Evolutionary conservation across 2,113 vertebrate species (phyloP).

Genomic region (Suncus etruscus): DNA sequence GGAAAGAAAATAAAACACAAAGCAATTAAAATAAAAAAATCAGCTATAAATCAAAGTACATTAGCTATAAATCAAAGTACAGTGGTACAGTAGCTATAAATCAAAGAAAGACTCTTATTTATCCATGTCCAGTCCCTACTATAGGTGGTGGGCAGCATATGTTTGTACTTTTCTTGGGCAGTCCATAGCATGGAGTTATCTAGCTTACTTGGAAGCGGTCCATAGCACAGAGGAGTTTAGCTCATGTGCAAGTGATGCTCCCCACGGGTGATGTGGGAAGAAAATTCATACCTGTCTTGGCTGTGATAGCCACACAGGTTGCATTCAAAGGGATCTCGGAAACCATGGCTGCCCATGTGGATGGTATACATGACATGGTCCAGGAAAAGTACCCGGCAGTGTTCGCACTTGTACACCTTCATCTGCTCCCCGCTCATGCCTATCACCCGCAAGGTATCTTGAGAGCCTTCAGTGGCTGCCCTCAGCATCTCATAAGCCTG

Average conservation of each 20-base stretch:
- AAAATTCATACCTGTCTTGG: conserved; percentile 99
- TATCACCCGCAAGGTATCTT: conserved; percentile 95
- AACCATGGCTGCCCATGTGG: conserved; percentile 99
- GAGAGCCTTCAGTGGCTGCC: conserved; percentile 88
- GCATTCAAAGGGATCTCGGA: conserved; percentile 98
- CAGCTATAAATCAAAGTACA: background rate
- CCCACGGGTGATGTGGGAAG: conserved; percentile 98
- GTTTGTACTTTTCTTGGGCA: conserved; percentile 46
- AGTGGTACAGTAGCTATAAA: too few relatives aligned
- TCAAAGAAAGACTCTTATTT: background rate
- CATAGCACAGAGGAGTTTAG: conserved; percentile 67
- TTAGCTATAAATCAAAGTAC: too few relatives aligned
- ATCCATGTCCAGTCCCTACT: conserved; percentile 55
- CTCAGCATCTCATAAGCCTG: conserved; percentile 93
- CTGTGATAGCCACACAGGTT: conserved; percentile 99
- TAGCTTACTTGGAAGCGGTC: too few relatives aligned
- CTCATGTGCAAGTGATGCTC: conserved; percentile 94
- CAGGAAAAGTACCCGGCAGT: conserved; percentile 97
- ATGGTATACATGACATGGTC: conserved; percentile 99
- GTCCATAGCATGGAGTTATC: too few relatives aligned
- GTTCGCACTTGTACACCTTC: conserved; percentile 95
- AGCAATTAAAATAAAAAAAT: background rate
- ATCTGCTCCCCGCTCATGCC: conserved; percentile 93
- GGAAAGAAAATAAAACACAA: conserved; percentile 22
- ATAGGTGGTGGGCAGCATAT: conserved; percentile 44